Evolutionary conservation across 2,113 vertebrate species (phyloP), one percentile per base, ranked within the genome.

Genomic region (Mirza zaza): DNA sequence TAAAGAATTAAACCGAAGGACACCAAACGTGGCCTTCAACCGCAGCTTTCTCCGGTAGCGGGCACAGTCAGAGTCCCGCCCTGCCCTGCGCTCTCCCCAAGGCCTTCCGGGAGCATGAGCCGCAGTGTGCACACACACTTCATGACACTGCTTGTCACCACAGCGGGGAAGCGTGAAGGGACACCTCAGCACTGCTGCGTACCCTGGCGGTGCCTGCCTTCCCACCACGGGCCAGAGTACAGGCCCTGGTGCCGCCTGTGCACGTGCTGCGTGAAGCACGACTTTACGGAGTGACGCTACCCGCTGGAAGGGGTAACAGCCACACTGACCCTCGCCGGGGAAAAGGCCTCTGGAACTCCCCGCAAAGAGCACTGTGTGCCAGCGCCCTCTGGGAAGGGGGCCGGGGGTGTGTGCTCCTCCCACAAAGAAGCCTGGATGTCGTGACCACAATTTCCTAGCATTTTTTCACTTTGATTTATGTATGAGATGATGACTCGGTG

Each of bases 211-310:
- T 3, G 0, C 7, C 3, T 12, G 39, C 80, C 48, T 42, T 63
- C 20, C 67, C 42, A 13, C 18, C 0, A 8, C 17, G 6, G 71
- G 48, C 25, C 57, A 17, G 11, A 8, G 8, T 2, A 17, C 50
- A 23, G 36, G 71, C 8, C 57, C 9, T 2, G 34, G 52, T 20
- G 50, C 65, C 80, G 7, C 52, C 21, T 29, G 34, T 20, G 0
- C 2, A 4, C 6, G 65, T 55, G 20, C 36, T 57, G 21, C 25
- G 8, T 0, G 34, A 13, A 57, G 65, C 77, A 17, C 5, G 29
- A n/a, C 21, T 14, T 12, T 9, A 39, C 36, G 4, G 4, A 39
- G 0, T 8, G 42, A 1, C 0, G 1, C 17, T 1, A 11, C 1
- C 23, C 8, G 0, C 42, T 2, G 27, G 68, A 23, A 77, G 70